phyloP scores from a whole-genome alignment of 2,888 invertebrate species.

The Mellilla xanthometata region DNA sequence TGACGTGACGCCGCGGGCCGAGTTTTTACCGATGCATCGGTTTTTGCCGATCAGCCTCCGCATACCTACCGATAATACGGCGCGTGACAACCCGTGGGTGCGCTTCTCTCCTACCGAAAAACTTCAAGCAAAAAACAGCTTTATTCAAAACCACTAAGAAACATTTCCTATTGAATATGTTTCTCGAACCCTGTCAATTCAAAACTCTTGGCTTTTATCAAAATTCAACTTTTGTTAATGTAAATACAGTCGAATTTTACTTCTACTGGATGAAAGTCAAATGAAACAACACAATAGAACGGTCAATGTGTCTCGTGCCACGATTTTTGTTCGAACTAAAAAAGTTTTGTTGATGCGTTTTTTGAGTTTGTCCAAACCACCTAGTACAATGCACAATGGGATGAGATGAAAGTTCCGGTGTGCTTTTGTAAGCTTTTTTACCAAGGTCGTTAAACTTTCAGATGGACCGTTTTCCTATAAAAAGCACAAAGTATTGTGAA shows the following conservation, averaged over 20 bases:
- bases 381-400: slow-evolving; percentile 51
- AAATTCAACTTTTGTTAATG: slow-evolving; percentile 34
- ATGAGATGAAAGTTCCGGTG: slow-evolving; percentile 33
- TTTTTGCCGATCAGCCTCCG: slow-evolving; percentile 48
- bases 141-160: slow-evolving; percentile 14
- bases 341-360: slow-evolving; percentile 54
- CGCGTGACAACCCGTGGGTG: slow-evolving; percentile 78
- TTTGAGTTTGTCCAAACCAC: slow-evolving; percentile 57
- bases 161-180: too few species aligned
- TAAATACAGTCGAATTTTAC: too few species aligned
- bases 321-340: slow-evolving; percentile 56
- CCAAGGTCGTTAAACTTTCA: slow-evolving; percentile 8
- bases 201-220: not conserved
- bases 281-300: slow-evolving; percentile 67
- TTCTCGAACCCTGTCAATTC: too few species aligned
- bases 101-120: slow-evolving; percentile 53
- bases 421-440: slow-evolving; percentile 13
- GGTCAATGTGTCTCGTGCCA: slow-evolving; percentile 78
- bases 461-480: not conserved
- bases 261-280: slow-evolving; percentile 11
- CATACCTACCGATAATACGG: slow-evolving; percentile 53
- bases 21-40: slow-evolving; percentile 51
- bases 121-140: slow-evolving; percentile 32
- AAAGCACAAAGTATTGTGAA: too few species aligned
- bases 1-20: slow-evolving; percentile 37